Evolutionary conservation across 2,888 invertebrate species (phyloP).

Genomic region (Patella depressa): DNA sequence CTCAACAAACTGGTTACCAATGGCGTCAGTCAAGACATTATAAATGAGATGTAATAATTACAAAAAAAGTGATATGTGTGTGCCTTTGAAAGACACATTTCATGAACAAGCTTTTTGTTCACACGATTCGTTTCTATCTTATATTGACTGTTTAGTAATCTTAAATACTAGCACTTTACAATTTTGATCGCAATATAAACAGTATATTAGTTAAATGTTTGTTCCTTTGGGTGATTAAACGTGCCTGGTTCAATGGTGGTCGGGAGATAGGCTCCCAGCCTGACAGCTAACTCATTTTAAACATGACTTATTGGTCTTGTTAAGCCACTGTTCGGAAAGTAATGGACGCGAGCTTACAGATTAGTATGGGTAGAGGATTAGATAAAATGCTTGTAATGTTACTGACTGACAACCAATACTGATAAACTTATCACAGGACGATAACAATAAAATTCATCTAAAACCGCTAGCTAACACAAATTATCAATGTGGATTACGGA

Average conservation of each 20-base stretch:
- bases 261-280: background rate
- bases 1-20: too few species aligned
- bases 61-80: too few species aligned
- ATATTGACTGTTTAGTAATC: constrained; percentile 10
- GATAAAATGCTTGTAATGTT: background rate
- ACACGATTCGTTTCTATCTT: background rate
- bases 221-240: constrained; percentile 18
- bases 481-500: too few species aligned
- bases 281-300: constrained; percentile 1
- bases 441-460: too few species aligned
- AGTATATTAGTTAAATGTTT: constrained; percentile 22
- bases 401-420: too few species aligned
- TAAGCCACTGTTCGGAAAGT: constrained; percentile 7
- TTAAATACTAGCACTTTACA: constrained; percentile 14
- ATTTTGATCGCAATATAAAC: constrained; percentile 23
- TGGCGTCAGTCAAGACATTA: too few species aligned
- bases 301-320: constrained; percentile 2
- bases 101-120: too few species aligned
- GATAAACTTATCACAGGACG: too few species aligned
- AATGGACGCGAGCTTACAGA: background rate
- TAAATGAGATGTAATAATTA: too few species aligned
- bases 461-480: too few species aligned
- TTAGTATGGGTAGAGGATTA: background rate
- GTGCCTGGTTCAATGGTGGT: background rate
- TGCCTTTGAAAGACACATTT: too few species aligned